Evolutionary conservation across 2,113 vertebrate species (phyloP), one percentile per base, ranked within the genome.

Genomic region (Spea bombifrons): DNA sequence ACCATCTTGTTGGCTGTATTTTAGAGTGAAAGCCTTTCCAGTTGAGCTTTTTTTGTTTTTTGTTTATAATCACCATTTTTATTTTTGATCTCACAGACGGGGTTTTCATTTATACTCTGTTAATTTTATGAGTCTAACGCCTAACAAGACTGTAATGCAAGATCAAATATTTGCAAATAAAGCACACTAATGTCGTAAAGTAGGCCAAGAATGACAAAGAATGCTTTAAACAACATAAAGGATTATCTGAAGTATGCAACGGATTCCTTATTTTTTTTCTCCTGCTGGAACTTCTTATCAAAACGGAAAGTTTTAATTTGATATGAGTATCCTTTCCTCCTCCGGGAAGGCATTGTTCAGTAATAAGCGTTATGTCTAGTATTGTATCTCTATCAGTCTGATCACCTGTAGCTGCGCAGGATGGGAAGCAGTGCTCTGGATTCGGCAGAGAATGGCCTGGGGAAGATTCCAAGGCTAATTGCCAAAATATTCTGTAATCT

Each of bases 401-500:
- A 52, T 6, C 65, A 76, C 66, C 66, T 76, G 75, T 61, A 13
- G 44, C 45, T 30, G 12, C 30, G 4, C 45, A 3, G 53, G 30
- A 2, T 1, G 8, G n/a, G 46, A 64, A 4, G 47, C 16, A 5
- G 59, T 44, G 50, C 44, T 59, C 66, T 66, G 17, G 9, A 66
- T 75, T 53, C 12, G 15, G 52, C 8, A 55, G 53, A 5, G 7
- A 17, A 66, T 53, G 63, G 65, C 63, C n/a, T 55, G 52, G 50
- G 64, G 74, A 75, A 45, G 64, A 9, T 53, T 65, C 73, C 49
- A 57, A 13, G 53, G 64, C 49, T 12, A 15, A 63, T 3, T n/a
- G 50, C 52, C 75, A 59, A 10, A 16, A 53, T 48, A 46, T 68
- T 68, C 66, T 76, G 52, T 57, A 68, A 59, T 76, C 50, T 57